These are phyloP conservation scores for Mesorhabditis sp. DNA, from an alignment of 2,888 invertebrate genomes.

Conservation along the genomic window DNA sequence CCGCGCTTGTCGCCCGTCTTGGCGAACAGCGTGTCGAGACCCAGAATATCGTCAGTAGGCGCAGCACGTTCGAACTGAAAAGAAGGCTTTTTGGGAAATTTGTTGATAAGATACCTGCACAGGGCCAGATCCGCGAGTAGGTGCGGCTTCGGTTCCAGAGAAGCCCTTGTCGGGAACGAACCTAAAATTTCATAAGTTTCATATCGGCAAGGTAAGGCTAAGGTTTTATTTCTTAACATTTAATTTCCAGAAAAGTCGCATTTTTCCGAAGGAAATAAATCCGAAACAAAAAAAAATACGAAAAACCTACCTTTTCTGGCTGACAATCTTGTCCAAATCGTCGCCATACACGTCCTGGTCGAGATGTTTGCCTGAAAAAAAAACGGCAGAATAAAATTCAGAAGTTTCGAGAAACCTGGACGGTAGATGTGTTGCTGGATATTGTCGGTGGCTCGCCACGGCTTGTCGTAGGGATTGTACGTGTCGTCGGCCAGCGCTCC, in stretches of 20 bases:
- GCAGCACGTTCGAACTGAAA: constrained; percentile 63
- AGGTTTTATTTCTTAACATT: no score
- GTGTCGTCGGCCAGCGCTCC: constrained; percentile 88
- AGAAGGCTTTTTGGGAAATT: constrained; percentile 43
- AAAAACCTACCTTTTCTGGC: constrained; percentile 70
- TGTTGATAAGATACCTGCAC: constrained; percentile 68
- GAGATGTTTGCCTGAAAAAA: constrained; percentile 65
- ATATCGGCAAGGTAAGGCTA: no score
- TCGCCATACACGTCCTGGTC: constrained; percentile 86
- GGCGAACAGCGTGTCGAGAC: constrained; percentile 93
- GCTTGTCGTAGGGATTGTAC: constrained; percentile 95
- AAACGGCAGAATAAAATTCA: background rate
- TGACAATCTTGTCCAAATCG: constrained; percentile 82
- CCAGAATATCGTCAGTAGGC: constrained; percentile 80
- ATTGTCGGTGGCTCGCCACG: constrained; percentile 86
- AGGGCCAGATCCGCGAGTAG: constrained; percentile 74
- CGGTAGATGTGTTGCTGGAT: constrained; percentile 85
- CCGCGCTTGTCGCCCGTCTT: constrained; percentile 70
- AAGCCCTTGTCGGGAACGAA: constrained; percentile 98
- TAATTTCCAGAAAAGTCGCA: no score
- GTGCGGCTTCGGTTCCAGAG: constrained; percentile 70
- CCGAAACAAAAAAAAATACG: no score
- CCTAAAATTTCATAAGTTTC: constrained; percentile 3
- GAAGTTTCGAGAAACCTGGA: constrained; percentile 62
- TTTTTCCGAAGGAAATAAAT: no score